A percentile compares a stretch with the other conserved stretches of the same genome.
Conservation (phyloP, 2,113 vertebrate species). For the Oryctolagus cuniculus region mOryCun1.1 NC_091434.1:14696001-14696500, state of each 20-base stretch:
- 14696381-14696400: not conserved
- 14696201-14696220: not conserved
- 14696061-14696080: conserved; percentile 8
- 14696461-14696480: not conserved
- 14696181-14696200: conserved; percentile 5
- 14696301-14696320: not conserved
- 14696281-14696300: not conserved
- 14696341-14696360: not conserved
- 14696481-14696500: not conserved
- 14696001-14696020: conserved; percentile 25
- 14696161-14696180: not conserved
- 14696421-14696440: not conserved
- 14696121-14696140: not conserved
- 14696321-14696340: not conserved
- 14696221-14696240: conserved; percentile 13
- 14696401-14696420: not conserved
- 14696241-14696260: conserved; percentile 35
- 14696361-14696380: conserved; percentile 6
- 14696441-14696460: not conserved
- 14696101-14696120: not conserved
- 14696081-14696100: not conserved
- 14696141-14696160: conserved; percentile 13
- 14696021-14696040: not conserved
- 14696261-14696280: not conserved
- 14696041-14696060: not conserved